Evolutionary conservation across 2,113 vertebrate species (phyloP), one percentile per base, ranked within the genome.

Genomic region (Alligator mississippiensis): DNA sequence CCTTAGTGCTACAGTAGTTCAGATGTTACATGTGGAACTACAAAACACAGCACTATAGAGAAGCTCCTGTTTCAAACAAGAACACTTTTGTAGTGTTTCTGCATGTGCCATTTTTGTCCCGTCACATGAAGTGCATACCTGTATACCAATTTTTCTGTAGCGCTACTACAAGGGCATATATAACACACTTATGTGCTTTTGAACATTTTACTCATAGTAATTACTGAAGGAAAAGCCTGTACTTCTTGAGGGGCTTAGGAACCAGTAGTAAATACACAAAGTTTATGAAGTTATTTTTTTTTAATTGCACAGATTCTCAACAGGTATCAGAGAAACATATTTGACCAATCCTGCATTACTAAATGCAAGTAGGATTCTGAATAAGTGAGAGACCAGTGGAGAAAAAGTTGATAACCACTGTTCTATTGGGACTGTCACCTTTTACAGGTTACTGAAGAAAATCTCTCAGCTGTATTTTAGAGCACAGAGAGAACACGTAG

Each of bases 301-400:
- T 55, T 79, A 21, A 81, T 25, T 63, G 47, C 22, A 47, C 47
- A 47, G 47, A 47, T 47, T 47, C 47, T 17, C 47, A 74, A 22
- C 19, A 82, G 7, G 38, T 0, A 1, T 13, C 47, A 85, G 55
- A 90, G 54, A 25, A 55, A 5, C 0, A 0, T 62, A 74, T 66
- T 78, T 78, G 82, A 24, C 11, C 0, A 57, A 81, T 82, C 75
- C n/a, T 9, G 6, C 34, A 34, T 14, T 19, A 62, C 12, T 64
- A 21, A 85, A 68, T 58, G 64, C 47, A 47, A 47, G 47, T 47
- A 47, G 30, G 38, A 84, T 30, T 89, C 22, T 1, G 8, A 79
- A 11, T 9, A 83, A 30, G 60, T 28, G 4, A 1, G 18, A 89
- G 85, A 77, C 27, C 22, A 57, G 0, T 18, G 17, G 2, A 58